These are phyloP conservation scores for Drosophila demipolita DNA, from an alignment of 2,888 invertebrate genomes.

Conservation along the genomic window DNA sequence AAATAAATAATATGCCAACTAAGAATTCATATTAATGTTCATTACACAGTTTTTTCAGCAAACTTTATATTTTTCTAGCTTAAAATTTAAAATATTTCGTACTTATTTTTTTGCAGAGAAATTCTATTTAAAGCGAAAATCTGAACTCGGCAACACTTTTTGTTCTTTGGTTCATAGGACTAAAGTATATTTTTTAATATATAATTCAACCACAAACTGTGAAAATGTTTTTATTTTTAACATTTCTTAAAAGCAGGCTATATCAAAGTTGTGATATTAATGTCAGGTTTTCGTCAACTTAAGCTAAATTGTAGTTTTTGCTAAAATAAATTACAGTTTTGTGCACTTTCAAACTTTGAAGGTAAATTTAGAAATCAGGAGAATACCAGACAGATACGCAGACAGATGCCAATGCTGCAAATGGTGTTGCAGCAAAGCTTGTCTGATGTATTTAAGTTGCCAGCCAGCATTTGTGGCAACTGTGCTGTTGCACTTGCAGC, in stretches of 20 bases:
- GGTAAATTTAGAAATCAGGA: background rate
- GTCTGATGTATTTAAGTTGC: conserved; percentile 26
- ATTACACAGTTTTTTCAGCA: background rate
- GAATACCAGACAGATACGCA: background rate
- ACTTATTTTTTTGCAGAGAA: background rate
- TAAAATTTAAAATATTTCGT: background rate
- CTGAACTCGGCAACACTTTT: background rate
- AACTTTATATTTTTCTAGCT: background rate
- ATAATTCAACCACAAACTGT: background rate
- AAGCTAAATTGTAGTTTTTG: background rate
- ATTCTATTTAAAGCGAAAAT: background rate
- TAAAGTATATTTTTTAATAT: background rate
- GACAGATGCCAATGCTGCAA: background rate
- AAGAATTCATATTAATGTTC: background rate
- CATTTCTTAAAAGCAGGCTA: background rate
- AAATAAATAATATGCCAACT: background rate
- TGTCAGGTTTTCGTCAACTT: background rate
- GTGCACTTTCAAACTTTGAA: background rate
- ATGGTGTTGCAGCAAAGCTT: conserved; percentile 8
- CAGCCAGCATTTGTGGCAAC: conserved; percentile 15
- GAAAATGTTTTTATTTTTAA: background rate
- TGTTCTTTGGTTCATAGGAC: background rate
- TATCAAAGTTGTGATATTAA: background rate
- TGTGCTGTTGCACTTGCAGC: conserved; percentile 7
- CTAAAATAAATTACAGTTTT: background rate